Percentiles rank a stretch among this genome's conserved stretches.
phyloP scores from a whole-genome alignment of 2,888 invertebrate genomes.

The Drosophila antonietae region DNA sequence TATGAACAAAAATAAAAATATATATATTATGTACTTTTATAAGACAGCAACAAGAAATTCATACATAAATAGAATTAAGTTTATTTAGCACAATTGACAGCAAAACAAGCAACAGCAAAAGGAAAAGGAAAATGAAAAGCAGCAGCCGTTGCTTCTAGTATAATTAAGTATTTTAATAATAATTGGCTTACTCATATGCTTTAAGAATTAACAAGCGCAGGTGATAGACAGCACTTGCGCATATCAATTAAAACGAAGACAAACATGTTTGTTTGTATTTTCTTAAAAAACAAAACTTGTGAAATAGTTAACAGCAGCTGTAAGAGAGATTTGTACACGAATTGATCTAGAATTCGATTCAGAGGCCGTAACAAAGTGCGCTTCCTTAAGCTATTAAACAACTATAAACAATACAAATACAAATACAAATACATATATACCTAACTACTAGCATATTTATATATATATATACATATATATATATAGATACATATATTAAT shows the following conservation, averaged over 20 bases:
- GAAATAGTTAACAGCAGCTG: conserved; percentile 68
- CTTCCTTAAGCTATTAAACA: conserved; percentile 60
- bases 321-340: conserved; percentile 41
- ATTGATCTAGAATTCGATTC: conserved; percentile 28
- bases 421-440: conserved; percentile 12
- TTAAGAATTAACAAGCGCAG: conserved; percentile 34
- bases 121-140: not conserved
- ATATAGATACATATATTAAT: conserved; percentile 26
- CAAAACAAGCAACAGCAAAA: conserved; percentile 1
- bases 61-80: conserved; percentile 36
- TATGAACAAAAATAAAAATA: conserved; percentile 5
- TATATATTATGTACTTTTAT: conserved; percentile 30
- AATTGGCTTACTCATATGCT: conserved; percentile 53
- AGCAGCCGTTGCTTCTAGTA: conserved; percentile 1
- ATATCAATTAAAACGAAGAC: conserved; percentile 7
- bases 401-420: conserved; percentile 23
- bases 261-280: conserved; percentile 20
- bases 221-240: conserved; percentile 18
- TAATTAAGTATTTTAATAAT: conserved; percentile 32
- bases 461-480: conserved; percentile 29
- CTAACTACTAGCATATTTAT: conserved; percentile 22
- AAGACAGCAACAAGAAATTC: conserved; percentile 34
- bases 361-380: conserved; percentile 70
- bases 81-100: conserved; percentile 67
- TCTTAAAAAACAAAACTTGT: conserved; percentile 42